Base-by-base conservation (phyloP, 2,113 vertebrate genomes). In the Catharus minimus region DNA sequence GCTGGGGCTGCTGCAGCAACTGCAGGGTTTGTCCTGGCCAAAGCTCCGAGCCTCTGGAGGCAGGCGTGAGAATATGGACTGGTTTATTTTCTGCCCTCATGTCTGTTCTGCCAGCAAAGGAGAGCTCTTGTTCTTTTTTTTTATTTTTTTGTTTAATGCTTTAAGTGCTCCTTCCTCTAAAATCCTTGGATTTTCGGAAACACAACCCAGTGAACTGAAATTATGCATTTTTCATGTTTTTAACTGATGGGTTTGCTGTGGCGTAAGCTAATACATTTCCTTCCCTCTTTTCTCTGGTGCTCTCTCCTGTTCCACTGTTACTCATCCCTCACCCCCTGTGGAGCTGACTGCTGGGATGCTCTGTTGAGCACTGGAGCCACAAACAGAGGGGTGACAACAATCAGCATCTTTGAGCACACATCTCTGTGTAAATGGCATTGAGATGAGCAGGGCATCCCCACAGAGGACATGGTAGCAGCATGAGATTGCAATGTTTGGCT, bases 191-290 rank as follows among this genome's bases (percentile, higher is more conserved):
- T 82, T 88, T 75, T 79, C 0, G 0, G 36, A 65, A 83, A 81
- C 36, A 13, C 33, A 71, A 78, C 28, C 7, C 53, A 32, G 46
- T 43, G 53, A 93, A 64, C 53, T 78, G 61, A 88, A 91, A 72
- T 88, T 15, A 71, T 32, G 24, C 0, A 0, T 74, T 89, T 86
- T 86, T 61, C 9, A 2, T 73, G 62, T 3, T 53, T 56, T 73
- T 24, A 72, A 26, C 47, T 38, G 52, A 33, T 44, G 52, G 46
- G 39, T 71, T 90, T 88, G n/a, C 55, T 55, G 44, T 74, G 49
- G 36, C 0, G 0, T 52, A 18, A 39, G 27, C 23, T 14, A n/a
- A 53, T 27, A 4, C 1, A 1, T 64, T 86, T 67, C 17, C 53
- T 64, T 77, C 20, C n/a, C 56, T 75, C 1, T 15, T 86, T 88